Conservation (phyloP, 2,113 vertebrate genomes). For the Natator depressus region DNA sequence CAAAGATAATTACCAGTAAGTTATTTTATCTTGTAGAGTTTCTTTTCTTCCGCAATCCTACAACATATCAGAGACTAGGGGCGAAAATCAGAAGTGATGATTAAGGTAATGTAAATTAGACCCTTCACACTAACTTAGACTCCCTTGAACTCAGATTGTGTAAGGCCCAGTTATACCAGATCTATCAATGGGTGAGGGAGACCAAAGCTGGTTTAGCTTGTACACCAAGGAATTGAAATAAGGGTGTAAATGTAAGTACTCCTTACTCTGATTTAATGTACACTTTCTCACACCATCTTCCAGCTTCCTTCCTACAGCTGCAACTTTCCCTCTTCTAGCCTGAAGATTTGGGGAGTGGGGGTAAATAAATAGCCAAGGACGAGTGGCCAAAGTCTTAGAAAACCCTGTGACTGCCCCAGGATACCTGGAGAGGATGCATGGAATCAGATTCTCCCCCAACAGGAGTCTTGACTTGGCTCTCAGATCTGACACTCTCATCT, state of each 20-base stretch:
- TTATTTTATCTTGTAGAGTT: background rate
- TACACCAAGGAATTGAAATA: background rate
- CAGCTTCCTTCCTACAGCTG: background rate
- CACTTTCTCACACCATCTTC: background rate
- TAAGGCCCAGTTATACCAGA: background rate
- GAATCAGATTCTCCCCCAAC: background rate
- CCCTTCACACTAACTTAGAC: background rate
- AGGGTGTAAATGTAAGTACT: background rate
- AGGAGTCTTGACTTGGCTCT: background rate
- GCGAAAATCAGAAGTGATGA: background rate
- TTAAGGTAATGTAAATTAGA: background rate
- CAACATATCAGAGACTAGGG: background rate
- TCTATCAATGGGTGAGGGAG: background rate
- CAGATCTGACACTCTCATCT: background rate
- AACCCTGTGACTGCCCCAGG: background rate
- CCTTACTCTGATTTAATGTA: background rate
- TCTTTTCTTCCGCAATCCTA: background rate
- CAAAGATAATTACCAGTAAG: background rate
- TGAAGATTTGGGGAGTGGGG: background rate
- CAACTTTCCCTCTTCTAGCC: background rate
- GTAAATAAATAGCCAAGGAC: background rate
- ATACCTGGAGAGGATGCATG: background rate
- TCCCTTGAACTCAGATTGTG: background rate
- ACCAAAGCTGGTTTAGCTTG: background rate
- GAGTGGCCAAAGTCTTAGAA: background rate